phyloP scores from a whole-genome alignment of 2,797 vertebrate genomes.

The Orientallactaga sibirica region DNA sequence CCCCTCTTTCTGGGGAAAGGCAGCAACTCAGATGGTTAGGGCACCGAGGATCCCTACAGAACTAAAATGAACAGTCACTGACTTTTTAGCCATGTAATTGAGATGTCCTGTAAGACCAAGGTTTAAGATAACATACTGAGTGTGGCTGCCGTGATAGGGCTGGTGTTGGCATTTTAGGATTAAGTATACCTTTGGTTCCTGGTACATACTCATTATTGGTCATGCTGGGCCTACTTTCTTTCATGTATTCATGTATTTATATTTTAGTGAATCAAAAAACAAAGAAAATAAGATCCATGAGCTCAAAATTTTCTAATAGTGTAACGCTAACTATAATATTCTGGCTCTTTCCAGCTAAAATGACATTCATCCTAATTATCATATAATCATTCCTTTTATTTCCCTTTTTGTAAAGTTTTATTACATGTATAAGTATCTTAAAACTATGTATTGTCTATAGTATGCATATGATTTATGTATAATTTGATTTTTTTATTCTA shows the following conservation, averaged over 20 bases:
- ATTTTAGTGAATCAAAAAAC: slow-evolving; percentile 54
- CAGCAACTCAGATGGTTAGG: not conserved
- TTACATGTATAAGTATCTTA: not conserved
- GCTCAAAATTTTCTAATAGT: slow-evolving; percentile 19
- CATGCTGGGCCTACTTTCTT: slow-evolving; percentile 20
- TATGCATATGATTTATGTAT: not conserved
- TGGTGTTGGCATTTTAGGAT: not conserved
- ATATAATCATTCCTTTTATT: slow-evolving; percentile 17
- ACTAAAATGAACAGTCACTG: not conserved
- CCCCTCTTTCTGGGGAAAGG: not conserved
- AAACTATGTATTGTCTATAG: not conserved
- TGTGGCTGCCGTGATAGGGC: not conserved
- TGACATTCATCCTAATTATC: slow-evolving; percentile 1
- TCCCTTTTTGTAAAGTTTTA: slow-evolving; percentile 44
- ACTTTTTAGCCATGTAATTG: not conserved
- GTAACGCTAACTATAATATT: not conserved
- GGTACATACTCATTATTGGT: slow-evolving; percentile 12
- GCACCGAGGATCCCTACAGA: not conserved
- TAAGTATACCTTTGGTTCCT: not conserved
- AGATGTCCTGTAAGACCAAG: not conserved
- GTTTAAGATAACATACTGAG: not conserved
- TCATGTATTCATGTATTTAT: slow-evolving; percentile 10
- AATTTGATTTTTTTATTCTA: slow-evolving; percentile 39
- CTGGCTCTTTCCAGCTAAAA: not conserved
- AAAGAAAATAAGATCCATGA: slow-evolving; percentile 46